Conservation (phyloP, 2,113 vertebrate genomes). For the Dasypus novemcinctus region DNA sequence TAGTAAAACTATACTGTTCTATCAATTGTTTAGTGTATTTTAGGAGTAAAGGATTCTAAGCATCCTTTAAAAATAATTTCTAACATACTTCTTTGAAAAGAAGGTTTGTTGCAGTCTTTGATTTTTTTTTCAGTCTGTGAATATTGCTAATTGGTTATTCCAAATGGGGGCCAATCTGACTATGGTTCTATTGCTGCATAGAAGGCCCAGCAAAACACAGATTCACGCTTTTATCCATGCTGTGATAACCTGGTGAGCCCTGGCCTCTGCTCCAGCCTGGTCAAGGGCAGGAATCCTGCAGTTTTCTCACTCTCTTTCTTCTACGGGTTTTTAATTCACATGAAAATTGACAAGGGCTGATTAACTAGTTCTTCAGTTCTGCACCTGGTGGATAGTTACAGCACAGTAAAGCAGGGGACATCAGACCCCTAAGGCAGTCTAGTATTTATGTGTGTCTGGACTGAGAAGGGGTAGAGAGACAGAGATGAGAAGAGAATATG, state of each 20-base stretch:
- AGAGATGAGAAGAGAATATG: background rate
- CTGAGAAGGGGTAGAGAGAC: background rate
- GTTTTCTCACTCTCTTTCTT: background rate
- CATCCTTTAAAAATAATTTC: conserved; percentile 19
- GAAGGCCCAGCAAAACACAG: background rate
- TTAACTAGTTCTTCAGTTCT: background rate
- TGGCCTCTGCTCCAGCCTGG: background rate
- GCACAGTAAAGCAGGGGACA: background rate
- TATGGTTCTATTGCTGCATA: background rate
- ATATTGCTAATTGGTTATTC: background rate
- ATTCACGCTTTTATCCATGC: background rate
- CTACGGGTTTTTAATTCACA: background rate
- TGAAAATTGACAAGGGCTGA: background rate
- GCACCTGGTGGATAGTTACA: background rate
- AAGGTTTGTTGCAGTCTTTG: background rate
- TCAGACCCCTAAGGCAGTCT: background rate
- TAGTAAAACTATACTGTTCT: background rate
- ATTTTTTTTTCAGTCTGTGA: background rate
- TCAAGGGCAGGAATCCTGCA: background rate
- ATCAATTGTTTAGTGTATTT: background rate
- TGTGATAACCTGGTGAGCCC: background rate
- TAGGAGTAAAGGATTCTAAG: background rate
- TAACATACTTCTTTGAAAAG: background rate
- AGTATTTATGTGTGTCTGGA: background rate
- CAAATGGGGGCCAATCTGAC: background rate